Evolutionary conservation across 2,888 invertebrate species (phyloP).

Genomic region (Stenchaetothrips biformis): DNA sequence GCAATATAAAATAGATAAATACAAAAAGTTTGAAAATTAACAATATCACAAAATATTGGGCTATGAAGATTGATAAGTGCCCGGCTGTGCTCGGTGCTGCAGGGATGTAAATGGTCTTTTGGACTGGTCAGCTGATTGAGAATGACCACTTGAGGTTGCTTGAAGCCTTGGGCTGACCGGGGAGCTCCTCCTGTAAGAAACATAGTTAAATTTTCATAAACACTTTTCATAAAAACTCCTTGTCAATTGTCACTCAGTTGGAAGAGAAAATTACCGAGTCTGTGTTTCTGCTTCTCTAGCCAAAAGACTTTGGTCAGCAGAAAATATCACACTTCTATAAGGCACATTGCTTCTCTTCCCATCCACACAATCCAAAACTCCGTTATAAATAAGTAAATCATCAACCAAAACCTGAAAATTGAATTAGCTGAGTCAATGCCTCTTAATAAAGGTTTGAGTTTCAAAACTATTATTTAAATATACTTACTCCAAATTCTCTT

Average conservation of each 20-base stretch:
- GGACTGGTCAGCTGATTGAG: slow-evolving; percentile 39
- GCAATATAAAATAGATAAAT: too few species aligned
- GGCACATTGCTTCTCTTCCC: slow-evolving; percentile 37
- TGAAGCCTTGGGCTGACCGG: slow-evolving; percentile 30
- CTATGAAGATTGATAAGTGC: background rate
- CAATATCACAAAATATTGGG: background rate
- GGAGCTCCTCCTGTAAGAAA: slow-evolving; percentile 26
- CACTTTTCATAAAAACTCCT: slow-evolving; percentile 28
- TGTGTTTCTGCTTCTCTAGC: slow-evolving; percentile 40
- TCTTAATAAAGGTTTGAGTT: slow-evolving; percentile 3
- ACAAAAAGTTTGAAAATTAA: background rate
- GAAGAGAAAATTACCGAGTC: slow-evolving; percentile 27
- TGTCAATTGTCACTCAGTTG: background rate
- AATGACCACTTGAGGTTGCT: slow-evolving; percentile 31
- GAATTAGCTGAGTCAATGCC: background rate
- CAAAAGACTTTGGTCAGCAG: slow-evolving; percentile 44
- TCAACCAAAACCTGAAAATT: slow-evolving; percentile 66
- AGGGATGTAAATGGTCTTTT: slow-evolving; percentile 41
- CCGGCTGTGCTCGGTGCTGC: background rate
- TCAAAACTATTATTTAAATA: background rate
- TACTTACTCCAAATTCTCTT: slow-evolving; percentile 73
- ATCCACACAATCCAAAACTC: slow-evolving; percentile 51
- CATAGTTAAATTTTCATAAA: background rate
- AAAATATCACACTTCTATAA: slow-evolving; percentile 44
- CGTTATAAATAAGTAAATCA: slow-evolving; percentile 73